Evolutionary conservation across 2,797 vertebrate genomes (phyloP).

Genomic region (Oophaga sylvatica): DNA sequence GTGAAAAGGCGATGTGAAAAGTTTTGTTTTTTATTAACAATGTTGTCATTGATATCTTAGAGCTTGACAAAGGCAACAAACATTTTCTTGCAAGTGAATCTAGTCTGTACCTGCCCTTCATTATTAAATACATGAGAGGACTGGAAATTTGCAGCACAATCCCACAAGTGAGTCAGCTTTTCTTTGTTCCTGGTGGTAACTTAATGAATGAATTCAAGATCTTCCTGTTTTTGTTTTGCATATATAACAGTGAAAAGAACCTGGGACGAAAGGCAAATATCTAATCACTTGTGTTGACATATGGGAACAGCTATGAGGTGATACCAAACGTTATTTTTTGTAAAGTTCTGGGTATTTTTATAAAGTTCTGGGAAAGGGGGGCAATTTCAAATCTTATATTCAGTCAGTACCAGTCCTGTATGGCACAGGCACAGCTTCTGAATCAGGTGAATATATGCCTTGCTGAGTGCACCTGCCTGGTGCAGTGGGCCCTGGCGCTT

Average conservation of each 20-base stretch:
- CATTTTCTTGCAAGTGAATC: not conserved
- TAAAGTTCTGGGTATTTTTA: too few species aligned
- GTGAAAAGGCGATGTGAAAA: not conserved
- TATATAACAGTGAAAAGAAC: not conserved
- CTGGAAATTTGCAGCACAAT: not conserved
- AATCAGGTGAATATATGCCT: too few species aligned
- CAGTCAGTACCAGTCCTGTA: too few species aligned
- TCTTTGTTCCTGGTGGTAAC: constrained; percentile 10
- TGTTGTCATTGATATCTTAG: too few species aligned
- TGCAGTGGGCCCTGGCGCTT: too few species aligned
- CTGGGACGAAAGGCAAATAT: not conserved
- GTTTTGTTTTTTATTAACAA: not conserved
- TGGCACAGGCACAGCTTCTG: too few species aligned
- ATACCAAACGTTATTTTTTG: too few species aligned
- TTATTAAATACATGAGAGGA: not conserved
- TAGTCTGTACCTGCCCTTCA: constrained; percentile 8
- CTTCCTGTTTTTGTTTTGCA: not conserved
- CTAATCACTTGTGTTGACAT: not conserved
- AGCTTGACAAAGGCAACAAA: not conserved
- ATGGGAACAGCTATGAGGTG: not conserved
- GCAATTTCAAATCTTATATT: too few species aligned
- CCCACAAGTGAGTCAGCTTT: constrained; percentile 14
- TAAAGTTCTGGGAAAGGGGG: too few species aligned
- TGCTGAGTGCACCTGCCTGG: too few species aligned
- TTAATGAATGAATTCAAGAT: not conserved